Evolutionary conservation across 2,888 invertebrate genomes (phyloP).

Genomic region (Aphidoletes aphidimyza): DNA sequence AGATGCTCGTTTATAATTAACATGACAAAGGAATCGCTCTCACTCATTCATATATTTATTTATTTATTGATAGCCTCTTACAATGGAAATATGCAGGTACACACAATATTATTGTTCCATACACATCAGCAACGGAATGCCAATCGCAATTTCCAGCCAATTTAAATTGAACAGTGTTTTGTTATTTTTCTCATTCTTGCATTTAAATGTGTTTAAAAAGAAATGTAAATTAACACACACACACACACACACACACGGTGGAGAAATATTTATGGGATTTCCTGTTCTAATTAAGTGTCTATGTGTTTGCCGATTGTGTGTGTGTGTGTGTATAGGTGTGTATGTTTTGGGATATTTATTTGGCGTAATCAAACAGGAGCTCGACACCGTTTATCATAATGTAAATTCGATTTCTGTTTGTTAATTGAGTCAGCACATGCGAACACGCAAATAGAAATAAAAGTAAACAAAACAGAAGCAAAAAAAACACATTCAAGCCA

Average conservation of each 20-base stretch:
- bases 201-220: too few species aligned
- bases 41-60: too few species aligned
- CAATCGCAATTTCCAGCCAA: too few species aligned
- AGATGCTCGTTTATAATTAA: too few species aligned
- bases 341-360: neutral
- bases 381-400: neutral
- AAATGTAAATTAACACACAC: neutral
- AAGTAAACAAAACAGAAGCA: neutral
- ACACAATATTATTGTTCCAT: too few species aligned
- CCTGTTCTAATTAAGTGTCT: neutral
- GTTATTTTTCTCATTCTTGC: too few species aligned
- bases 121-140: neutral
- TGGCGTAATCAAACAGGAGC: neutral
- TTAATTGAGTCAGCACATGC: constrained; percentile 14
- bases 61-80: too few species aligned
- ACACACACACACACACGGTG: neutral
- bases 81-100: too few species aligned
- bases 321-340: neutral
- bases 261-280: neutral
- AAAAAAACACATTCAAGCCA: neutral
- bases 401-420: neutral
- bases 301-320: too few species aligned
- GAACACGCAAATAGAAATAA: neutral
- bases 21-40: too few species aligned
- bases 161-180: too few species aligned